A percentile compares a stretch with the other conserved stretches of the same genome.
phyloP scores from a whole-genome alignment of 1,140 invertebrate genomes.

The Cephus cinctus region DNA sequence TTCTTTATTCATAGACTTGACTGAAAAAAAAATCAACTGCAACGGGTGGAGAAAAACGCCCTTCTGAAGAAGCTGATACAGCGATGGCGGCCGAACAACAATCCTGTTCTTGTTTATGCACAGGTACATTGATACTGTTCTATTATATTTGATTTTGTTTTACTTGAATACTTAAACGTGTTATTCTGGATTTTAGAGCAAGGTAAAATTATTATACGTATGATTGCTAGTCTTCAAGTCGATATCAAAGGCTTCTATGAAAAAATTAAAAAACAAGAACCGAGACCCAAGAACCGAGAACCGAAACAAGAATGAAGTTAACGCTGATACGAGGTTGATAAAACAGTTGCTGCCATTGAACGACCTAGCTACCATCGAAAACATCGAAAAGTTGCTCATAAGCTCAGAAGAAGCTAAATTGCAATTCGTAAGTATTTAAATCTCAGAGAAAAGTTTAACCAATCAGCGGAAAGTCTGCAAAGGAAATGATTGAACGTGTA shows the following conservation, averaged over 20 bases:
- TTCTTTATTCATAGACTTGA: too few species aligned
- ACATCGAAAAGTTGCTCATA: not conserved
- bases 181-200: slow-evolving; percentile 2
- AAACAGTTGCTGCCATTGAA: slow-evolving; percentile 4
- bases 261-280: slow-evolving; percentile 3
- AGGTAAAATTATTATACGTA: slow-evolving; percentile 2
- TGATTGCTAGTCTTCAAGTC: slow-evolving; percentile 2
- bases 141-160: not conserved
- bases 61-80: too few species aligned
- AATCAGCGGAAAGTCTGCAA: not conserved
- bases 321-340: not conserved
- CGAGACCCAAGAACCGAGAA: too few species aligned
- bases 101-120: slow-evolving; percentile 2
- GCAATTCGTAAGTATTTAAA: slow-evolving; percentile 2
- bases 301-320: not conserved
- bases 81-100: slow-evolving; percentile 1
- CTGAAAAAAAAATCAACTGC: too few species aligned
- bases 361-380: not conserved
- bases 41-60: too few species aligned
- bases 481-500: slow-evolving; percentile 4
- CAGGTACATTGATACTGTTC: slow-evolving; percentile 1
- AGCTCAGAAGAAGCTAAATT: slow-evolving; percentile 3
- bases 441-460: slow-evolving; percentile 1
- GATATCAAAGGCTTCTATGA: slow-evolving; percentile 1
- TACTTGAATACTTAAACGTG: not conserved